These are phyloP conservation scores for Emys orbicularis DNA, from an alignment of 2,797 vertebrate species.

Conservation along the genomic window DNA sequence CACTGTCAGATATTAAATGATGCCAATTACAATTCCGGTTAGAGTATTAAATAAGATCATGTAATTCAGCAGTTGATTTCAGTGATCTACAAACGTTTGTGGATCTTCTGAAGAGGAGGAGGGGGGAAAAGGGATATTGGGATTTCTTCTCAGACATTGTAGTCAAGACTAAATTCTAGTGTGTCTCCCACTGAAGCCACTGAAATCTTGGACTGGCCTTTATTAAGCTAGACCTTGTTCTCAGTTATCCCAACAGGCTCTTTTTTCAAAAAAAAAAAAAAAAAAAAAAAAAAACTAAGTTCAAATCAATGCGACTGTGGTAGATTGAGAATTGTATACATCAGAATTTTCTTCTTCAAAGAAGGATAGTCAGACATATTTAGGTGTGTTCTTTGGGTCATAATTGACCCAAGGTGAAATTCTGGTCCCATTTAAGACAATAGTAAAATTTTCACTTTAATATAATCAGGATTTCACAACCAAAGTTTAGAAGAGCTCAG, in stretches of 20 bases:
- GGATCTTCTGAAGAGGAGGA: background rate
- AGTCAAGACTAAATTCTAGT: background rate
- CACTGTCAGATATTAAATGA: slow-evolving; percentile 1
- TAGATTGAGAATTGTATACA: background rate
- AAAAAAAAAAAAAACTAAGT: background rate
- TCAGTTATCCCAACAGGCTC: accelerated
- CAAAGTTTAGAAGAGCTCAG: background rate
- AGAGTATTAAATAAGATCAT: background rate
- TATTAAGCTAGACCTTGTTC: background rate
- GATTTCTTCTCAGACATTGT: background rate
- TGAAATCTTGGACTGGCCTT: background rate
- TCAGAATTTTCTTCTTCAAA: background rate
- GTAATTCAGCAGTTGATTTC: background rate
- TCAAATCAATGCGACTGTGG: background rate
- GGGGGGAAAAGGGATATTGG: accelerated
- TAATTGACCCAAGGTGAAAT: background rate
- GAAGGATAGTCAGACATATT: background rate
- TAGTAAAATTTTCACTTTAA: background rate
- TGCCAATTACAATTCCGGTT: background rate
- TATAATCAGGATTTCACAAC: background rate
- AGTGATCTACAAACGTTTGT: background rate
- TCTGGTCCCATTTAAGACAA: background rate
- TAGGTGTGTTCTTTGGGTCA: background rate
- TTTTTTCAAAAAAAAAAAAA: background rate
- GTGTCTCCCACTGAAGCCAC: background rate